Conservation (phyloP, 2,888 invertebrate genomes). For the Platycnemis pennipes region DNA sequence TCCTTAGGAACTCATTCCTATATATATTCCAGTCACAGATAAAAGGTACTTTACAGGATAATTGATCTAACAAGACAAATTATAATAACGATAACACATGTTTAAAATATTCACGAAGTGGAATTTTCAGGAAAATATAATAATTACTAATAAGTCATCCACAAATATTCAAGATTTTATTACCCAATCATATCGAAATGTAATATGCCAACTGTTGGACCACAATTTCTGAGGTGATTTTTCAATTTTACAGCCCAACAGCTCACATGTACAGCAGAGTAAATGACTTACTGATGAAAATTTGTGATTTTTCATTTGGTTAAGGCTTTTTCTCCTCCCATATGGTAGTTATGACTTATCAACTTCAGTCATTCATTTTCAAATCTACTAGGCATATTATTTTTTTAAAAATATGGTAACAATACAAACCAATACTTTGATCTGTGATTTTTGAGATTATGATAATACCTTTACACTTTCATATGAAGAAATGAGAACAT, state of each 20-base stretch:
- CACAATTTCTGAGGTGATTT: not conserved
- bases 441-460: not conserved
- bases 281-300: constrained; percentile 24
- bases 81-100: no score
- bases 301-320: not conserved
- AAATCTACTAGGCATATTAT: not conserved
- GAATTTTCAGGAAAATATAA: not conserved
- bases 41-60: no score
- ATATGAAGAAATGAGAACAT: not conserved
- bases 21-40: no score
- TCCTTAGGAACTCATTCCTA: no score
- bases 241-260: not conserved
- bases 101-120: no score
- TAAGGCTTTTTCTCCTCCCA: constrained; percentile 14
- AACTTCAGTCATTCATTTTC: constrained; percentile 50
- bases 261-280: not conserved
- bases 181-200: constrained; percentile 61
- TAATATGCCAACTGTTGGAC: constrained; percentile 1
- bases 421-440: constrained; percentile 30
- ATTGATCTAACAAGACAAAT: no score
- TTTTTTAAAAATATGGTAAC: constrained; percentile 40
- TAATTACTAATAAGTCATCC: not conserved
- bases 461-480: not conserved
- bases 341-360: not conserved
- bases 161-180: constrained; percentile 48